phyloP scores from a whole-genome alignment of 2,113 vertebrate genomes.

The Actenoides hombroni region DNA sequence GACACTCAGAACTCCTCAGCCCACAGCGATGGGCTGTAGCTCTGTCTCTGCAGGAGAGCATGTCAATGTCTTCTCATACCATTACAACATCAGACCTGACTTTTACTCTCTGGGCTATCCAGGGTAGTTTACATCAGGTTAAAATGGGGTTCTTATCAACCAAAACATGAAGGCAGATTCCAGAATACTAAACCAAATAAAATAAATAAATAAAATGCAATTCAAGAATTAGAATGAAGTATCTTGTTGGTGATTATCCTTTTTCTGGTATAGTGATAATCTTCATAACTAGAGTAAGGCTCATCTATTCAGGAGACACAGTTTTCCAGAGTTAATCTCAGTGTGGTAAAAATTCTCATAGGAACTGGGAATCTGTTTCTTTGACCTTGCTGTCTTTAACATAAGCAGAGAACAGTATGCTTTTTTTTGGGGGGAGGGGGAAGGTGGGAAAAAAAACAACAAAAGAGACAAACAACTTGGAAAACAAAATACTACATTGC shows the following conservation, averaged over 20 bases:
- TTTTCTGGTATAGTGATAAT: neutral
- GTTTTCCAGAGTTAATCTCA: neutral
- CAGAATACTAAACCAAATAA: neutral
- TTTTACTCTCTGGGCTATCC: neutral
- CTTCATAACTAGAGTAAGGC: neutral
- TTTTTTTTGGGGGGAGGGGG: too few species aligned
- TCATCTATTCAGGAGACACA: neutral
- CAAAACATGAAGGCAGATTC: neutral
- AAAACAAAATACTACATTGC: neutral
- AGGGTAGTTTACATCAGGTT: neutral
- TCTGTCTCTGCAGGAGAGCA: neutral
- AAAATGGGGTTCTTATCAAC: neutral
- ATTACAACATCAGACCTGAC: neutral
- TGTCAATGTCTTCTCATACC: neutral
- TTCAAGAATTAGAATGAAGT: neutral
- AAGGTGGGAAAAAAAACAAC: neutral
- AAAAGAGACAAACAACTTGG: neutral
- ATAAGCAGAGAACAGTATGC: neutral
- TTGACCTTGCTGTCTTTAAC: neutral
- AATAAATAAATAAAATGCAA: neutral
- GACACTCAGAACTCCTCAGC: neutral
- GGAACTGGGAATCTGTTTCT: neutral
- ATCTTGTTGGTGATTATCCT: neutral
- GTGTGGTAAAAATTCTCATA: neutral
- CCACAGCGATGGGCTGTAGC: neutral